phyloP scores from a whole-genome alignment of 2,113 vertebrate genomes.

The Origma solitaria region DNA sequence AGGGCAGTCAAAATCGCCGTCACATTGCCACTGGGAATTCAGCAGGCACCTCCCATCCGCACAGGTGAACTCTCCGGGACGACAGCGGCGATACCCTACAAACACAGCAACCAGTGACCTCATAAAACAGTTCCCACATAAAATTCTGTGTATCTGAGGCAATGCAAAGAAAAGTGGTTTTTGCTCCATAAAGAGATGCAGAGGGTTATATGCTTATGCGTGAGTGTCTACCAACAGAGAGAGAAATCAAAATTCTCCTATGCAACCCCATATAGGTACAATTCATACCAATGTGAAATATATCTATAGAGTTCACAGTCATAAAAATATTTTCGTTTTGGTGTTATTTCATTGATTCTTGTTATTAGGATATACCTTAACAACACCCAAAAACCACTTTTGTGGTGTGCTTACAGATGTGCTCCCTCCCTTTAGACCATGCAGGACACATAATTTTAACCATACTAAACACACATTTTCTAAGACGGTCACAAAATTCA shows the following conservation, averaged over 20 bases:
- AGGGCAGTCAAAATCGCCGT: conserved; percentile 91
- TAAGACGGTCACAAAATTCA: not conserved
- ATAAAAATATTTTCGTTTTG: not conserved
- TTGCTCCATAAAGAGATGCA: not conserved
- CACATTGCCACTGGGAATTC: conserved; percentile 93
- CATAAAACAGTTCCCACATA: fast-evolving
- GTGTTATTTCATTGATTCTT: not conserved
- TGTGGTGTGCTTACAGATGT: not conserved
- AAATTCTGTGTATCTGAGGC: not conserved
- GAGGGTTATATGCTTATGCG: not conserved
- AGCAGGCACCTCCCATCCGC: conserved; percentile 91
- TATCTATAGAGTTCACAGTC: not conserved
- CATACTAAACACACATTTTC: not conserved
- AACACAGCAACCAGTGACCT: not conserved
- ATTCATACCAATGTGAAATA: not conserved
- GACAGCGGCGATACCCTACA: conserved; percentile 86
- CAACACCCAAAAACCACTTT: not conserved
- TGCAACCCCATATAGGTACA: not conserved
- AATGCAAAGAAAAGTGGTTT: not conserved
- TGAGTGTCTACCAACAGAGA: fast-evolving
- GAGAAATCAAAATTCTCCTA: not conserved
- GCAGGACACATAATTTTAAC: not conserved
- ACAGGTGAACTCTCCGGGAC: conserved; percentile 87
- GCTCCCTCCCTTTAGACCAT: not conserved
- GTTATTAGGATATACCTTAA: not conserved